Base-by-base conservation (phyloP, 2,113 vertebrate genomes). In the Hiodon tergisus region DNA sequence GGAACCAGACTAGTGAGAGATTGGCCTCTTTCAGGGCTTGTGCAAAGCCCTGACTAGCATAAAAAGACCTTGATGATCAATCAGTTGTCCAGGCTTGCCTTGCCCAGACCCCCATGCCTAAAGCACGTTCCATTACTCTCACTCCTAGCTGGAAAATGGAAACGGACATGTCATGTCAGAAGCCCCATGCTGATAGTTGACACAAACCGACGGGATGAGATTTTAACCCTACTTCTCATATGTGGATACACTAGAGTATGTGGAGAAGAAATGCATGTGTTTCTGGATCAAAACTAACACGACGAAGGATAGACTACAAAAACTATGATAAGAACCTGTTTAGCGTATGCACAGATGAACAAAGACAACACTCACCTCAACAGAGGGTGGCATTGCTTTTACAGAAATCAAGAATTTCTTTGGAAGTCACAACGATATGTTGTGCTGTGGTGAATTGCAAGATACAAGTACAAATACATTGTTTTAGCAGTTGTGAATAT, bases 201-300 rank as follows among this genome's bases (percentile, higher is more conserved):
- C 74, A 78, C 83, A 83, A 85, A 86, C 82, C 84, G 82, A 77
- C 85, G 86, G 87, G 84, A 90, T 86, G 83, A 85, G 63, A 73
- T 54, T 83, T 85, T 82, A 84, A 85, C 83, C 84, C 75, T 71
- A 78, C 76, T 80, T 76, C 84, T 13, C 81, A 63, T 17, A 10
- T 60, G 9, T 78, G 76, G 83, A 86, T 80, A 84, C 78, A 67
- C 2, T 53, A 1, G 83, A 82, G 86, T 77, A 74, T 66, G 81
- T 50, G 4, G 13, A 5, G 6, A 16, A 47, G 8, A 58, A 58
- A 60, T 10, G 9, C 16, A 17, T 48, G 60, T 52, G 10, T 52
- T 52, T 31, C 31, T 31, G 31, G 31, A 31, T 31, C 31, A 31
- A 31, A 31, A 31, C 31, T 31, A 31, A 31, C 31, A 31, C 31